phyloP scores from a whole-genome alignment of 2,888 invertebrate species.

The Cremastinae sp. region DNA sequence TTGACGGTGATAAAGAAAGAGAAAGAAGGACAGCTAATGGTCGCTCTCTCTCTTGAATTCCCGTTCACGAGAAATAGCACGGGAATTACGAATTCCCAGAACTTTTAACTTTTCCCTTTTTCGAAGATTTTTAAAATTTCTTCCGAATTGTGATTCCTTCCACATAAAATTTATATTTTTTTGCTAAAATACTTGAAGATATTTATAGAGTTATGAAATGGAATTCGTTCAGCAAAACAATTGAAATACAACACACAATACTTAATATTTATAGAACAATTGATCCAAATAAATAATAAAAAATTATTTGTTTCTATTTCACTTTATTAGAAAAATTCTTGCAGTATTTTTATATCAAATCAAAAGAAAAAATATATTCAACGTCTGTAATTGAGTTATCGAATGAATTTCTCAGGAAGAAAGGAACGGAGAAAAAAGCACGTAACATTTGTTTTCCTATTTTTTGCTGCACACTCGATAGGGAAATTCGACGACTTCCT shows the following conservation, averaged over 20 bases:
- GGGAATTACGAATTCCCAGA: slow-evolving; percentile 42
- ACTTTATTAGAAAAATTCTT: too few species aligned
- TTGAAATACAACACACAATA: too few species aligned
- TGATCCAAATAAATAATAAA: too few species aligned
- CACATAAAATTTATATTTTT: too few species aligned
- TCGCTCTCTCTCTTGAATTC: slow-evolving; percentile 61
- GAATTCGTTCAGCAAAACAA: too few species aligned
- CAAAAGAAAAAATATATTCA: not conserved
- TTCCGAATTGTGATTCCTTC: too few species aligned
- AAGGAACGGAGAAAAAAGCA: slow-evolving; percentile 18
- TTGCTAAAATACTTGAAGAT: too few species aligned
- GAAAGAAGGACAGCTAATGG: slow-evolving; percentile 62
- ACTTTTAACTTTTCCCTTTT: too few species aligned
- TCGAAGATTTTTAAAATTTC: too few species aligned
- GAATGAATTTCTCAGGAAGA: not conserved
- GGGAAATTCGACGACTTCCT: slow-evolving; percentile 47
- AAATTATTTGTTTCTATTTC: too few species aligned
- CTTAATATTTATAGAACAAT: not conserved
- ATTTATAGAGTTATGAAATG: too few species aligned
- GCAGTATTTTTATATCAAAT: too few species aligned
- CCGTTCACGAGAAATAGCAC: slow-evolving; percentile 48
- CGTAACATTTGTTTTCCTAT: slow-evolving; percentile 11
- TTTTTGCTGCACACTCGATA: slow-evolving; percentile 2
- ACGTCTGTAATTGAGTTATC: not conserved
- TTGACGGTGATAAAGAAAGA: slow-evolving; percentile 52